Base-by-base conservation (phyloP, 2,888 invertebrate species). In the Cataglyphis rosenhaueri region DNA sequence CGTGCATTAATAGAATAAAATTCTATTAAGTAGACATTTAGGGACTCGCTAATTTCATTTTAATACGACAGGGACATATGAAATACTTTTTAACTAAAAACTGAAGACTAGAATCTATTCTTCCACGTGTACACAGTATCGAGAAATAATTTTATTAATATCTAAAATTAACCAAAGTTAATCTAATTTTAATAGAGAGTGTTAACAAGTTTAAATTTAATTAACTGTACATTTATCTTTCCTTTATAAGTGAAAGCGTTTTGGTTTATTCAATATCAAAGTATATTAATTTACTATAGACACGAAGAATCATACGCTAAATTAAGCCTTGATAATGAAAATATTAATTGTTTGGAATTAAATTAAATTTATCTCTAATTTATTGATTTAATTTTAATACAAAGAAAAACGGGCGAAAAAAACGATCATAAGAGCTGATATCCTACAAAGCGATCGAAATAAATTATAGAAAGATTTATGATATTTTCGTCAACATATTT, bases 71-170 rank as follows among this genome's bases (percentile, higher is more conserved):
- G 59, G 35, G 25, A 21, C 59, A 66, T 66, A 21, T 35, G 59
- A 79, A 44, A 70, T 29, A 29, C 29, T 61, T 79, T 61, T 44
- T 8, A 35, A 78, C 70, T 78, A 66, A 78, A 70, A 59, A 44
- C 78, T 52, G 52, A 52, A 52, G n/a, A 10, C 76, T 55, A 25
- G 32, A 79, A 70, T 78, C 25, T 59, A 57, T 21, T 41, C 52
- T n/a, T n/a, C 8, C 8, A 48, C 48, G 18, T 6, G n/a, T 52
- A 52, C 18, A 52, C n/a, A 59, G 32, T 59, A 78, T 70, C 25
- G 59, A 25, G 18, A 21, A 1, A 35, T 79, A 70, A 79, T 79
- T 12, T 61, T 61, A 32, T 79, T 61, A 48, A 66, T 15, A 38
- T 59, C 57, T 21, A 32, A 59, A 59, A 79, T 70, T 79, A 25